Conservation (phyloP, 2,113 vertebrate genomes). For the Lucifuga dentata region DNA sequence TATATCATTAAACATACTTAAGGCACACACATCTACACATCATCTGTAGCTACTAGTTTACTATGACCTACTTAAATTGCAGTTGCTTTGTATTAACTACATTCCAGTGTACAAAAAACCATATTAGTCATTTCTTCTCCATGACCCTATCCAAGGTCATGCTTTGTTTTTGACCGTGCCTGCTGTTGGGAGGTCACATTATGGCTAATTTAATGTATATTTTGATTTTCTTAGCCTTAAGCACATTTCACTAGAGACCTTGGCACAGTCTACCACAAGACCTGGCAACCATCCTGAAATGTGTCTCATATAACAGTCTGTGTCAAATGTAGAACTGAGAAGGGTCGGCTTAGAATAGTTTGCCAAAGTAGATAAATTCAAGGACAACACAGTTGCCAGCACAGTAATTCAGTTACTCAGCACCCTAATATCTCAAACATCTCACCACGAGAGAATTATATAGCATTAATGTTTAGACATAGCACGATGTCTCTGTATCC, state of each 20-base stretch:
- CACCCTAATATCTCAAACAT: background rate
- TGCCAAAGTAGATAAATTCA: constrained; percentile 22
- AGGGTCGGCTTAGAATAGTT: constrained; percentile 33
- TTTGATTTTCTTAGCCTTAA: constrained; percentile 27
- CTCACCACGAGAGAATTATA: background rate
- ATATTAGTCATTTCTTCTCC: too few species aligned
- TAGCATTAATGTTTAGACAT: too few species aligned
- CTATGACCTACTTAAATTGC: too few species aligned
- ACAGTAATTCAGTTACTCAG: constrained; percentile 2
- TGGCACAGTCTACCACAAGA: constrained; percentile 17
- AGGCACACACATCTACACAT: background rate
- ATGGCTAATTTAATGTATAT: constrained; percentile 29
- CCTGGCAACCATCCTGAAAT: constrained; percentile 21
- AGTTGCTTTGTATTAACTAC: too few species aligned
- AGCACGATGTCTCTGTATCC: background rate
- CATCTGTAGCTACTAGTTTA: constrained; percentile 14
- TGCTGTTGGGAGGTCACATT: constrained; percentile 16
- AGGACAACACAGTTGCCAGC: constrained; percentile 9
- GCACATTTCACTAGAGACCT: constrained; percentile 14
- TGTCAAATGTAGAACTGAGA: constrained; percentile 12
- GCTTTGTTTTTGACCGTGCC: background rate
- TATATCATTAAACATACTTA: background rate
- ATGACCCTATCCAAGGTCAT: too few species aligned
- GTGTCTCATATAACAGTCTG: constrained; percentile 9
- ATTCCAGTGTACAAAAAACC: too few species aligned